A percentile compares a stretch with the other conserved stretches of the same genome.
Conservation (phyloP, 1,140 invertebrate species). For the Drosophila quadrilineata region DNA sequence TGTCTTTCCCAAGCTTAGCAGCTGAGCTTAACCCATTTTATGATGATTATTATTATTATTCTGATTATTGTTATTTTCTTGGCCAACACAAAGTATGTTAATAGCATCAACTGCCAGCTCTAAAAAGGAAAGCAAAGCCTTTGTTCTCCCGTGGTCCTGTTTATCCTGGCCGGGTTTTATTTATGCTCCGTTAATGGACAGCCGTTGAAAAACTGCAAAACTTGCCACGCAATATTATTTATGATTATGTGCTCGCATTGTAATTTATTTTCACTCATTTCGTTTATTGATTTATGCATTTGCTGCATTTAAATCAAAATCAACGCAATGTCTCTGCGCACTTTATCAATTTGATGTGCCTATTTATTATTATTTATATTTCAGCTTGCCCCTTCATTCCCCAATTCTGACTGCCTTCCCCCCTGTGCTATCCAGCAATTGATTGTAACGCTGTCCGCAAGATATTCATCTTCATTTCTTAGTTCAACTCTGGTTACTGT, state of each 20-base stretch:
- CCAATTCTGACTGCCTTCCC: background rate
- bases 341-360: slow-evolving; percentile 72
- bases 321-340: slow-evolving; percentile 44
- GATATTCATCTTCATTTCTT: slow-evolving; percentile 71
- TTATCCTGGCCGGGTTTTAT: slow-evolving; percentile 35
- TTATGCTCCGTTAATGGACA: slow-evolving; percentile 71
- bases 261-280: slow-evolving; percentile 77
- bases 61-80: slow-evolving; percentile 58
- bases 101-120: slow-evolving; percentile 28
- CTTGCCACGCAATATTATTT: slow-evolving; percentile 60
- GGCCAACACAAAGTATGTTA: slow-evolving; percentile 67
- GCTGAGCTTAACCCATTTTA: slow-evolving; percentile 60
- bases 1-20: no score
- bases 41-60: slow-evolving; percentile 55
- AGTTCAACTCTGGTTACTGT: background rate
- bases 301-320: slow-evolving; percentile 63
- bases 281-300: slow-evolving; percentile 64
- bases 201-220: slow-evolving; percentile 42
- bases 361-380: slow-evolving; percentile 71
- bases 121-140: background rate
- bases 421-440: slow-evolving; percentile 29
- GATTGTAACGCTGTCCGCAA: slow-evolving; percentile 64
- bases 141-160: slow-evolving; percentile 6
- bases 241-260: slow-evolving; percentile 41
- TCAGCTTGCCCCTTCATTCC: slow-evolving; percentile 3